phyloP scores from a whole-genome alignment of 2,113 vertebrate genomes.

The Varanus komodoensis region DNA sequence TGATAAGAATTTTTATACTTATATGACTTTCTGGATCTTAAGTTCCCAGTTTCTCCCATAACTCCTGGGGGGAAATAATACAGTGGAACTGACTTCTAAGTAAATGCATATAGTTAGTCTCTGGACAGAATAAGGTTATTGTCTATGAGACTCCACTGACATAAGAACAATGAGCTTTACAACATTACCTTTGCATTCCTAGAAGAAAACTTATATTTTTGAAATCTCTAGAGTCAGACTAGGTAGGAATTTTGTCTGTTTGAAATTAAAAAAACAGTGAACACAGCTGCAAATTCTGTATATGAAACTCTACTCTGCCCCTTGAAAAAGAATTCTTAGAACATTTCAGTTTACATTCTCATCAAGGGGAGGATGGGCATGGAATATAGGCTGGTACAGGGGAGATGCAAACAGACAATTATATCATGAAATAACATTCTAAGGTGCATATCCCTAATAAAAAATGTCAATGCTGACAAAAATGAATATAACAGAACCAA shows the following conservation, averaged over 20 bases:
- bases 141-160: too few relatives aligned
- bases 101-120: neutral
- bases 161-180: neutral
- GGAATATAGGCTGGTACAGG: neutral
- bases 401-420: too few relatives aligned
- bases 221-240: neutral
- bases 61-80: neutral
- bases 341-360: neutral
- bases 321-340: conserved; percentile 12
- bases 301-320: neutral
- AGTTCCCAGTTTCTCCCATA: neutral
- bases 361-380: neutral
- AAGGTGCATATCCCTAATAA: too few relatives aligned
- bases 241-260: neutral
- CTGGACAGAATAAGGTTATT: neutral
- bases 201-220: neutral
- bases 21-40: neutral
- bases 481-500: too few relatives aligned
- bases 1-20: neutral
- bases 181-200: neutral
- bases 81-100: neutral
- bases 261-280: neutral
- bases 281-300: neutral
- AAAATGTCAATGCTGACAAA: too few relatives aligned
- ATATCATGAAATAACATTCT: too few relatives aligned